A percentile compares a stretch with the other conserved stretches of the same genome.
Conservation (phyloP, 2,888 invertebrate species). For the Xestia rhomboidea region DNA sequence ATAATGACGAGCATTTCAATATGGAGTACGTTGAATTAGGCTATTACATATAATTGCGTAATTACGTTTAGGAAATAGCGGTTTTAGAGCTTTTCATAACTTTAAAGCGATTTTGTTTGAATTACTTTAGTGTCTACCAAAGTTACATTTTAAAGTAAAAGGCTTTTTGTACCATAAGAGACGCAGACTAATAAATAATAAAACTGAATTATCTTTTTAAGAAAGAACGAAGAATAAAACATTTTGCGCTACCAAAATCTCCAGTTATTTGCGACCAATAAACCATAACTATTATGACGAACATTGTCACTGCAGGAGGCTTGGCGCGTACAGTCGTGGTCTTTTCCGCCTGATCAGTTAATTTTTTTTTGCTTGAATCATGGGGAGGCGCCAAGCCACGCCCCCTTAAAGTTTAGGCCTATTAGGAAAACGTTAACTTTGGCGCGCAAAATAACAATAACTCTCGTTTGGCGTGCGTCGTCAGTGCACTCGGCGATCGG, state of each 20-base stretch:
- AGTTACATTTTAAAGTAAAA: neutral
- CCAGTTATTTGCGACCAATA: neutral
- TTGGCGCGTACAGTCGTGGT: neutral
- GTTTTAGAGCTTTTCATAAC: slow-evolving; percentile 22
- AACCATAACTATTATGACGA: neutral
- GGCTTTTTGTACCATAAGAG: neutral
- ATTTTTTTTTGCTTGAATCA: no score
- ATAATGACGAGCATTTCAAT: slow-evolving; percentile 18
- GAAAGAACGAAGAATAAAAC: neutral
- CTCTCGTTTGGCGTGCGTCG: no score
- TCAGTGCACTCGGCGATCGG: no score
- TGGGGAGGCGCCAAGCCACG: no score
- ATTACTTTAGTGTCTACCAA: neutral
- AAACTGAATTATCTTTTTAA: neutral
- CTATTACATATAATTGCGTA: slow-evolving; percentile 22
- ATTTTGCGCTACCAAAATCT: neutral
- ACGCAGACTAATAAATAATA: neutral
- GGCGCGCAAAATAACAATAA: no score
- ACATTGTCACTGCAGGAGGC: neutral
- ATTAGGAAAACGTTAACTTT: no score
- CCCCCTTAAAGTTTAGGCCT: no score
- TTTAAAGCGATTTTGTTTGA: slow-evolving; percentile 7
- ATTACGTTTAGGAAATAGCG: slow-evolving; percentile 13
- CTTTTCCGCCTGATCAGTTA: no score
- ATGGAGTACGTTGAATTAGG: neutral